Percentiles rank a stretch among this genome's conserved stretches.
These are phyloP conservation scores for Rhagologus leucostigma DNA, from an alignment of 2,113 vertebrate species.

Conservation along the genomic window DNA sequence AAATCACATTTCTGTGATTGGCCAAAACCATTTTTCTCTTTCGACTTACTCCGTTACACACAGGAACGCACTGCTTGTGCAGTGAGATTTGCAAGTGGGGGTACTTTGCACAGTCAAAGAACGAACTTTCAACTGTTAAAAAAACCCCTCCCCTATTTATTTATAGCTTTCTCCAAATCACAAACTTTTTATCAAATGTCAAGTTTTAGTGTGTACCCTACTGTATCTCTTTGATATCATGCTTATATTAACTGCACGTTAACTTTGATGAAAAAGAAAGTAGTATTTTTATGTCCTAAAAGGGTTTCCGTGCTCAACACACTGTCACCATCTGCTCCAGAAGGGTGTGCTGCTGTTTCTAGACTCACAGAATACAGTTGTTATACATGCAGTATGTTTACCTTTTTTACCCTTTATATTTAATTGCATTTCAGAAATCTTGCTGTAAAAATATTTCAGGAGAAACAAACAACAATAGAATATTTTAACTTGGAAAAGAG, in stretches of 20 bases:
- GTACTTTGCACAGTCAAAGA: constrained; percentile 9
- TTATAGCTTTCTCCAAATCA: not conserved
- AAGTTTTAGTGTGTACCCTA: not conserved
- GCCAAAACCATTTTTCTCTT: not conserved
- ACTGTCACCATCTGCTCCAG: not conserved
- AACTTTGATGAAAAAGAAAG: not conserved
- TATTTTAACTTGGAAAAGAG: not conserved
- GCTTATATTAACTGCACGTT: not conserved
- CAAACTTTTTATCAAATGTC: not conserved
- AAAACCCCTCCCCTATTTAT: not conserved
- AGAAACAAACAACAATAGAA: not conserved
- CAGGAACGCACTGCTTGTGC: not conserved
- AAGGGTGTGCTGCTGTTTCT: not conserved
- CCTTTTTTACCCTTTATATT: not conserved
- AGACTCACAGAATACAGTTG: not conserved
- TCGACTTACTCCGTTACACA: not conserved
- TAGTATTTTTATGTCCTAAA: not conserved
- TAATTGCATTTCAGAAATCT: not conserved
- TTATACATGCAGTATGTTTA: not conserved
- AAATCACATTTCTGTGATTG: not conserved
- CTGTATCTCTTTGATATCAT: not conserved
- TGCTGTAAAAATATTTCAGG: not conserved
- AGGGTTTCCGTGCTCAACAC: not conserved
- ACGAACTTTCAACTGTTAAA: not conserved
- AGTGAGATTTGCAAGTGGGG: not conserved